phyloP scores from a whole-genome alignment of 2,888 invertebrate genomes.

The Anodontia alba region DNA sequence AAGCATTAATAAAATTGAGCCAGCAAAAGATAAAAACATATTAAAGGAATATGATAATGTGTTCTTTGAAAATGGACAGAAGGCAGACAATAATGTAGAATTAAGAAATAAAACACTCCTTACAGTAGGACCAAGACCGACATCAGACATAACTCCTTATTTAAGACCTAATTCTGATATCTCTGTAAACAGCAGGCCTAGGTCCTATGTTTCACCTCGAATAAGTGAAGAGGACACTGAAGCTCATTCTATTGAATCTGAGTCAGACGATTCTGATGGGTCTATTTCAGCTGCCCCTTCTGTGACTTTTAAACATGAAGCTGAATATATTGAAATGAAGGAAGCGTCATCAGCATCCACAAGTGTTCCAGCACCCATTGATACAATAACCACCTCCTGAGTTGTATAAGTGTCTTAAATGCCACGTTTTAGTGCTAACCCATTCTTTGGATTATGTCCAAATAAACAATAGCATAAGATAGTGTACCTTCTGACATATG shows the following conservation, averaged over 20 bases:
- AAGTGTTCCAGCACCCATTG: constrained; percentile 54
- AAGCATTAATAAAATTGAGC: not conserved
- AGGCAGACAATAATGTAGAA: not conserved
- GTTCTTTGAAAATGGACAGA: constrained; percentile 21
- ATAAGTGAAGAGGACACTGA: constrained; percentile 59
- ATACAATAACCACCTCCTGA: constrained; percentile 12
- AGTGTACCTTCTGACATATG: too few relatives aligned
- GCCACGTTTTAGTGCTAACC: too few relatives aligned
- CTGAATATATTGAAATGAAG: constrained; percentile 48
- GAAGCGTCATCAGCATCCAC: constrained; percentile 35
- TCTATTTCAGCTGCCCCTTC: constrained; percentile 37
- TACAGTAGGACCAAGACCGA: constrained; percentile 4
- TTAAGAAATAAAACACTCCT: not conserved
- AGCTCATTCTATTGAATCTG: constrained; percentile 58
- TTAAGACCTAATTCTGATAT: not conserved
- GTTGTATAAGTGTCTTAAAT: too few relatives aligned
- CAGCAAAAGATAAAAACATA: not conserved
- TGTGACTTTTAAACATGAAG: constrained; percentile 55
- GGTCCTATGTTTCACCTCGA: constrained; percentile 35
- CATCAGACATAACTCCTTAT: constrained; percentile 2
- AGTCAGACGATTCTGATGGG: constrained; percentile 49
- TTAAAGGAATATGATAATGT: constrained; percentile 30
- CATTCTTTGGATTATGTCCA: too few relatives aligned
- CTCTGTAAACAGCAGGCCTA: constrained; percentile 29
- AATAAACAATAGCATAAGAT: too few relatives aligned